These are phyloP conservation scores for Rhopalosiphum maidis DNA, from an alignment of 1,140 invertebrate genomes.

Conservation along the genomic window DNA sequence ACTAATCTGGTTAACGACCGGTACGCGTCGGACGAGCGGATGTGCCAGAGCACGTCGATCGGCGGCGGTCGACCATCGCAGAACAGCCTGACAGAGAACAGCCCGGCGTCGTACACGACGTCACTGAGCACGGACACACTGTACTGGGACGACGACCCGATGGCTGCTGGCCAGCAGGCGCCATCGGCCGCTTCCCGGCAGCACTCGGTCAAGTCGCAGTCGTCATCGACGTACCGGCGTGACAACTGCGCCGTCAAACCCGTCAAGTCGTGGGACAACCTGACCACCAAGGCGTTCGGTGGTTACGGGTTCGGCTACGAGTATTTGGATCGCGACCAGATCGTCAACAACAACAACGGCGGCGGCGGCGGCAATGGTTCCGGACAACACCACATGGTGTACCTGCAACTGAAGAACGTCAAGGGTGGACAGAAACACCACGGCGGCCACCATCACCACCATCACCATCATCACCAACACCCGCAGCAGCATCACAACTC, in stretches of 20 bases:
- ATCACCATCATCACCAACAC: not conserved
- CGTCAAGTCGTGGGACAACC: conserved; percentile 83
- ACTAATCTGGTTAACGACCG: not conserved
- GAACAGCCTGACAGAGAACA: conserved; percentile 66
- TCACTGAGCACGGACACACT: conserved; percentile 83
- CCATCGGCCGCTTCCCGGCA: conserved; percentile 56
- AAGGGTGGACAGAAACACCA: conserved; percentile 53
- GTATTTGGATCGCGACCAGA: conserved; percentile 63
- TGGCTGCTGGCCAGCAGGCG: not conserved
- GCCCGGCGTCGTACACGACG: conserved; percentile 79
- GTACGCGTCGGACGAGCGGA: conserved; percentile 48
- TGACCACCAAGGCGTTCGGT: conserved; percentile 81
- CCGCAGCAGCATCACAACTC: conserved; percentile 48
- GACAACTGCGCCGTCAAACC: conserved; percentile 73
- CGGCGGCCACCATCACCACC: conserved; percentile 47
- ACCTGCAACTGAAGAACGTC: conserved; percentile 28
- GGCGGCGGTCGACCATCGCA: not conserved
- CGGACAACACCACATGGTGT: conserved; percentile 53
- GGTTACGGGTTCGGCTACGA: conserved; percentile 86
- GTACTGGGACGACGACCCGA: conserved; percentile 72
- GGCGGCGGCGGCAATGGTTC: not conserved
- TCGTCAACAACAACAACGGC: not conserved
- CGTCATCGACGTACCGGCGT: conserved; percentile 57
- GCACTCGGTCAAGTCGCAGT: conserved; percentile 61
- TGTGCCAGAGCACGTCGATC: conserved; percentile 40